A percentile compares a stretch with the other conserved stretches of the same genome.
phyloP scores from a whole-genome alignment of 2,888 invertebrate species.

The Euplagia quadripunctaria region DNA sequence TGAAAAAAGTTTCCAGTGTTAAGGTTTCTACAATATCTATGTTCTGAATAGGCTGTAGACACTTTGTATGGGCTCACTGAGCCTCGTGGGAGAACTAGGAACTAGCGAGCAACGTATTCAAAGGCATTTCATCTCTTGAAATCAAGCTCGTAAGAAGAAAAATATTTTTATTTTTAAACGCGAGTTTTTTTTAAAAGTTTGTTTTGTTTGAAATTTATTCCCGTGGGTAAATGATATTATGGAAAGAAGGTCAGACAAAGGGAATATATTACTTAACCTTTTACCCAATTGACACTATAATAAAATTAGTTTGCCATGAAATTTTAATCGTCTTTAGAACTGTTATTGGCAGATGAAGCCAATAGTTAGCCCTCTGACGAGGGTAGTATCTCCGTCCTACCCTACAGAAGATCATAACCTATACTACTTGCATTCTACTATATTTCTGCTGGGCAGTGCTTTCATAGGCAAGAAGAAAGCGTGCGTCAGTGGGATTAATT shows the following conservation, averaged over 20 bases:
- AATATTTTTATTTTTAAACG: conserved; percentile 8
- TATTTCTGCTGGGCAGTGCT: neutral
- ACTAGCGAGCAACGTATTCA: conserved; percentile 55
- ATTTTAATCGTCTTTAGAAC: neutral
- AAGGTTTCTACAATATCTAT: conserved; percentile 18
- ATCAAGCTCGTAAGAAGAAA: conserved; percentile 42
- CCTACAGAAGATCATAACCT: neutral
- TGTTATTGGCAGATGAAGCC: neutral
- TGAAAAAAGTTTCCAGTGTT: conserved; percentile 11
- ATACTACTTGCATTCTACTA: neutral
- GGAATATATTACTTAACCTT: neutral
- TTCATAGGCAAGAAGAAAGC: neutral
- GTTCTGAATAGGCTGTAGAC: conserved; percentile 51
- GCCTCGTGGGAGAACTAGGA: conserved; percentile 53
- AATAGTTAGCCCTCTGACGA: too few relatives aligned
- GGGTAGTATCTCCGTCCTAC: too few relatives aligned
- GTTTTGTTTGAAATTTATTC: neutral
- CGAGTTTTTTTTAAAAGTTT: conserved; percentile 14
- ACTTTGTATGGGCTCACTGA: conserved; percentile 47
- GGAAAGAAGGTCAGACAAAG: neutral
- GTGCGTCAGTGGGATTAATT: neutral
- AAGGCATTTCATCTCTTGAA: conserved; percentile 52
- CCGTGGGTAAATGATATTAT: neutral
- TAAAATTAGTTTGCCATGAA: neutral
- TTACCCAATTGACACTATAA: neutral